phyloP scores from a whole-genome alignment of 2,797 vertebrate species.

The Takifugu ocellatus region DNA sequence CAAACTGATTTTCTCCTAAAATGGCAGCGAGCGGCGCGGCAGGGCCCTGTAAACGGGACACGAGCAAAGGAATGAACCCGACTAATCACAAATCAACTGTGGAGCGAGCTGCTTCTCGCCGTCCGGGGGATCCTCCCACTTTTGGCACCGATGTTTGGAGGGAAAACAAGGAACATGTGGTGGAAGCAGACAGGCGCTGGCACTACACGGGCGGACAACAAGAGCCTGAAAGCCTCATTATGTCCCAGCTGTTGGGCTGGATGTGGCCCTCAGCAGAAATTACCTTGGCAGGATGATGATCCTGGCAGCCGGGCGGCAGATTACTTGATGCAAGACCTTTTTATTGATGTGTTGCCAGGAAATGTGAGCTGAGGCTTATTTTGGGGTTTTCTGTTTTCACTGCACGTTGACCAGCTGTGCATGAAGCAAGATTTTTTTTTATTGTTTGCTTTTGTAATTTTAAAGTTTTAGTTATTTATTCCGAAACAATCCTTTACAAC shows the following conservation, averaged over 20 bases:
- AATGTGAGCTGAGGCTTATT: slow-evolving; percentile 15
- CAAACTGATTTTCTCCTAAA: slow-evolving; percentile 30
- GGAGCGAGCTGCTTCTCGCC: slow-evolving; percentile 43
- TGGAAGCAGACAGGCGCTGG: slow-evolving; percentile 72
- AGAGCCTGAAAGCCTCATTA: slow-evolving; percentile 70
- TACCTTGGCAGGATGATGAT: slow-evolving; percentile 57
- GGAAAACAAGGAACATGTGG: slow-evolving; percentile 68
- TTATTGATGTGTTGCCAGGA: slow-evolving; percentile 11
- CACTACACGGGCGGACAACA: slow-evolving; percentile 65
- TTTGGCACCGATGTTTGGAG: slow-evolving; percentile 63
- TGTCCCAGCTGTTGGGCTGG: slow-evolving; percentile 75
- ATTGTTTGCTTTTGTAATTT: no score
- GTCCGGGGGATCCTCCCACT: slow-evolving; percentile 24
- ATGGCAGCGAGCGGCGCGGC: slow-evolving; percentile 53
- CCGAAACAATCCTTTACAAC: no score
- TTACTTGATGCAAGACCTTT: slow-evolving; percentile 45
- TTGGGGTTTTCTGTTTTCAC: neutral
- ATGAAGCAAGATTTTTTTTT: no score
- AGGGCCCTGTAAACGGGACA: slow-evolving; percentile 51
- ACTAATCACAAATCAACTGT: slow-evolving; percentile 48
- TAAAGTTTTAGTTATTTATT: no score
- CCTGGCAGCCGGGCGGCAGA: slow-evolving; percentile 54
- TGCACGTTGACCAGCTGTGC: neutral
- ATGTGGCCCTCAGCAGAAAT: slow-evolving; percentile 74
- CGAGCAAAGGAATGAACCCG: slow-evolving; percentile 66